Evolutionary conservation across 2,888 invertebrate genomes (phyloP), one percentile per base, ranked within the genome.

Genomic region (Lydus trimaculatus): DNA sequence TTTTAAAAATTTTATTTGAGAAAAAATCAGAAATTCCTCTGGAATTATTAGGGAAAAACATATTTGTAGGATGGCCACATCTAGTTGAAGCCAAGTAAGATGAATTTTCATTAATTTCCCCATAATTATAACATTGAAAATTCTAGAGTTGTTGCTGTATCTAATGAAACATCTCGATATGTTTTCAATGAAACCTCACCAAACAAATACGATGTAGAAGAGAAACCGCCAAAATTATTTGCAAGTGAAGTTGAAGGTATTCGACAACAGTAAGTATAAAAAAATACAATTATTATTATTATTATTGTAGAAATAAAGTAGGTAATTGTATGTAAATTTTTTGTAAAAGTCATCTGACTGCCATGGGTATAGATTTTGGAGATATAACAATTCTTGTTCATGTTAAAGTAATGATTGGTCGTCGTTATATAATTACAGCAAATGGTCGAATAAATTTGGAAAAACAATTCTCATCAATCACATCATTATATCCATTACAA

Each of bases 41-140:
- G 8, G 87, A 91, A 56, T 83, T 93, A 43, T 83, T 98, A 13
- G 94, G 94, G 0, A 90, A 91, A 81, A 86, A 88, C 58, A 89
- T 97, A 1, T 94, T 91, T 87, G 94, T 96, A 4, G 91, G 91
- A 6, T 99, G 98, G 98, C 99, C 99, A 0, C 96, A 98, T 86
- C 88, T 99, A 64, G 88, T 90, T n/a, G 94, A 94, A 84, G 95
- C 95, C 17, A 90, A 89, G 90, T 91, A 84, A 86, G 89, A 64
- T 59, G 2, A 15, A 28, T 43, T 67, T 48, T 61, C 6, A 33
- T 39, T 62, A 28, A 15, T 63, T 64, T 17, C 15, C 0, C 58
- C 2, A 2, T 23, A 0, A 20, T 36, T 8, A 43, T 17, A 13
- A 63, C 43, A 15, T n/a, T 58, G n/a, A 56, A 11, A 39, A 13